Conservation (phyloP, 2,888 invertebrate species). For the Choreutis nemorana region DNA sequence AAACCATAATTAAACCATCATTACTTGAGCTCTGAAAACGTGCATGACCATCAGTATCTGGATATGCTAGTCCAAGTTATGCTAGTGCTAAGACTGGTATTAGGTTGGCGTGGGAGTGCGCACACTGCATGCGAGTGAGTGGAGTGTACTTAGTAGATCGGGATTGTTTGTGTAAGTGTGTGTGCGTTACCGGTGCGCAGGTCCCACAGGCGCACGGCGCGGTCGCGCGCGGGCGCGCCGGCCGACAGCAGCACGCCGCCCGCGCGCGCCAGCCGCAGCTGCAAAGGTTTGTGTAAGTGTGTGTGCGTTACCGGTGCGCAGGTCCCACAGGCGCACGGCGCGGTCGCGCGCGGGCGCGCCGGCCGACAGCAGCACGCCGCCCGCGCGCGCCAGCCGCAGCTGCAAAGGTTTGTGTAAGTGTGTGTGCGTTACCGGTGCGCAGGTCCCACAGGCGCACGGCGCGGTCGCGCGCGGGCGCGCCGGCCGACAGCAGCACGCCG, state of each 20-base stretch:
- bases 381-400: slow-evolving; percentile 76
- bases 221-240: slow-evolving; percentile 75
- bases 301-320: slow-evolving; percentile 75
- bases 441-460: slow-evolving; percentile 85
- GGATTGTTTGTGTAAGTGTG: too few relatives aligned
- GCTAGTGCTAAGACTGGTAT: too few relatives aligned
- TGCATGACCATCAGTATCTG: too few relatives aligned
- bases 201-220: slow-evolving; percentile 84
- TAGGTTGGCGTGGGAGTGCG: too few relatives aligned
- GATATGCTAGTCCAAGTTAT: too few relatives aligned
- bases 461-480: slow-evolving; percentile 74
- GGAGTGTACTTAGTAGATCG: too few relatives aligned
- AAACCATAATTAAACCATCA: too few relatives aligned
- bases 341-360: slow-evolving; percentile 77
- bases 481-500: slow-evolving; percentile 76
- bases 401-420: too few relatives aligned
- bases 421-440: slow-evolving; percentile 73
- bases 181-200: slow-evolving; percentile 74
- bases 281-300: too few relatives aligned
- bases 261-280: slow-evolving; percentile 74
- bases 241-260: slow-evolving; percentile 79
- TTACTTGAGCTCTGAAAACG: too few relatives aligned
- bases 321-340: slow-evolving; percentile 83
- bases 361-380: slow-evolving; percentile 76
- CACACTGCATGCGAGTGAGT: too few relatives aligned